Evolutionary conservation across 2,888 invertebrate genomes (phyloP).

Genomic region (Tetranychus piercei): DNA sequence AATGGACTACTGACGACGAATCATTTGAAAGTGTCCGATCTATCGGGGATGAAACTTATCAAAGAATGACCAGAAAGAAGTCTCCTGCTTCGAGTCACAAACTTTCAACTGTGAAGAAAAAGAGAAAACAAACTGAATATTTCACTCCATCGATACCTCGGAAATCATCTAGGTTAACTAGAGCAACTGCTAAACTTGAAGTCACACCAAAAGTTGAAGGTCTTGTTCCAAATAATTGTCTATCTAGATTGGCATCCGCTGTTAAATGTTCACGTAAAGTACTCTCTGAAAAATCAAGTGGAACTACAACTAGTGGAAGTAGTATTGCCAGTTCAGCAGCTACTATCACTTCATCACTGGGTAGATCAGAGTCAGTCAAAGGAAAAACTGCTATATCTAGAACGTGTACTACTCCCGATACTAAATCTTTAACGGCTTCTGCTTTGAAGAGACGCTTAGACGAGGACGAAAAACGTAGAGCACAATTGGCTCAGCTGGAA

Average conservation of each 20-base stretch:
- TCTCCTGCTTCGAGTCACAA: not conserved
- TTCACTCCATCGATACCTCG: constrained; percentile 12
- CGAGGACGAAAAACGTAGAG: constrained; percentile 7
- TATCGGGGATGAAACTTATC: not conserved
- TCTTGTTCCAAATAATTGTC: not conserved
- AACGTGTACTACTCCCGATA: constrained; percentile 2
- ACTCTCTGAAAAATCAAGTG: not conserved
- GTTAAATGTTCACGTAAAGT: not conserved
- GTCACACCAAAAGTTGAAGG: not conserved
- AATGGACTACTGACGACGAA: constrained; percentile 19
- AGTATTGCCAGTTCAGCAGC: not conserved
- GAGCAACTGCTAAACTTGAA: not conserved
- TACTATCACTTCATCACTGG: not conserved
- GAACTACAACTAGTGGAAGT: not conserved
- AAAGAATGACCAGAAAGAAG: not conserved
- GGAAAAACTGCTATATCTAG: not conserved
- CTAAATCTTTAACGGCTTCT: constrained; percentile 10
- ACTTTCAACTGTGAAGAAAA: not conserved
- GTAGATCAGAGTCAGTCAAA: not conserved
- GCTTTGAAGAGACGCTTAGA: constrained; percentile 10
- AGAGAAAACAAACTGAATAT: constrained; percentile 10
- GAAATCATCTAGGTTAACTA: not conserved
- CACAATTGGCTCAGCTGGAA: not conserved
- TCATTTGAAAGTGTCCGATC: constrained; percentile 9
- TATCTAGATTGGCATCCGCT: not conserved